Evolutionary conservation across 2,113 vertebrate genomes (phyloP).

Genomic region (Mustela lutreola): DNA sequence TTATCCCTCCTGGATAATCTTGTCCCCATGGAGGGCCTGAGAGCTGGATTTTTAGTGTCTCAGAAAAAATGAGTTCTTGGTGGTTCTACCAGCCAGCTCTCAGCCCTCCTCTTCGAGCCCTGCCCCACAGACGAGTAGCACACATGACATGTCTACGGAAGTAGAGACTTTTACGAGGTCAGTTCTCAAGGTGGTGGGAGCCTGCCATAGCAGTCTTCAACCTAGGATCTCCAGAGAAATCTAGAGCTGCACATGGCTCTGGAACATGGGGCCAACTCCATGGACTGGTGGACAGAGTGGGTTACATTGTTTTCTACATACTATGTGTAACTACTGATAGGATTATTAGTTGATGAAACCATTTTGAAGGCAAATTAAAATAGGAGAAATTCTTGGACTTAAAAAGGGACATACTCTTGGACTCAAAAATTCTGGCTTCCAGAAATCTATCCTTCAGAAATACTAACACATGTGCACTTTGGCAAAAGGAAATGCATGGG

Average conservation of each 20-base stretch:
- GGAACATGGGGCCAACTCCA: not conserved
- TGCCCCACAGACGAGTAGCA: not conserved
- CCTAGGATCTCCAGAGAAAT: not conserved
- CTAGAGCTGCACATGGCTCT: not conserved
- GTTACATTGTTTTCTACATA: not conserved
- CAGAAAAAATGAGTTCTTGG: not conserved
- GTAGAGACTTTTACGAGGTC: not conserved
- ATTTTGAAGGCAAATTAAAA: slow-evolving; percentile 38
- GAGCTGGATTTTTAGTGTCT: not conserved
- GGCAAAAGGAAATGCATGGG: not conserved
- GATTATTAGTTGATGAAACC: not conserved
- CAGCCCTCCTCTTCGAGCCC: not conserved
- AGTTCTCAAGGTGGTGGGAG: not conserved
- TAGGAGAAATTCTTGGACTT: not conserved
- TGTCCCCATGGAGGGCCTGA: not conserved
- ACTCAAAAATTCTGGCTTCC: not conserved
- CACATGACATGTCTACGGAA: not conserved
- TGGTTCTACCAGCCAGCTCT: not conserved
- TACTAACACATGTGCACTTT: not conserved
- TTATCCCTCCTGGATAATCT: not conserved
- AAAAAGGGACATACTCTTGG: not conserved
- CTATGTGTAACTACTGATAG: not conserved
- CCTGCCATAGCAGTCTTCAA: not conserved
- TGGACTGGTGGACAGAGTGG: not conserved
- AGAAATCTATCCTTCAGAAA: not conserved